These are phyloP conservation scores for Rhodeus uyekii DNA, from an alignment of 2,797 vertebrate species.

Conservation along the genomic window DNA sequence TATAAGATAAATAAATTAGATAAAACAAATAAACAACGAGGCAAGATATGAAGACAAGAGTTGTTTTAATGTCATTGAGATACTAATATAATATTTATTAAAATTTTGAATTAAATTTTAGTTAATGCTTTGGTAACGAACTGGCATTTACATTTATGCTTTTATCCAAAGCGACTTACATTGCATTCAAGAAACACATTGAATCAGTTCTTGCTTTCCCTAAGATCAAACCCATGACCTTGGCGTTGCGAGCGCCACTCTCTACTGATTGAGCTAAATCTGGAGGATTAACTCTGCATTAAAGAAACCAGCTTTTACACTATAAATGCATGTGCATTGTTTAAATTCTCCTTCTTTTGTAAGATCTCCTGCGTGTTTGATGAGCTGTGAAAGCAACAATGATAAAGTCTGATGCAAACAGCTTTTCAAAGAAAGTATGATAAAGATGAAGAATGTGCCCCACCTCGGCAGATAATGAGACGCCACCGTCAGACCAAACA, in stretches of 20 bases:
- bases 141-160: too few relatives aligned
- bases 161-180: too few relatives aligned
- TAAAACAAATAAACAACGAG: not conserved
- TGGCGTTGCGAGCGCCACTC: too few relatives aligned
- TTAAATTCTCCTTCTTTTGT: not conserved
- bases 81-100: not conserved
- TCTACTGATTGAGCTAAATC: too few relatives aligned
- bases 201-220: too few relatives aligned
- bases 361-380: not conserved
- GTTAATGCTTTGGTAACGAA: not conserved
- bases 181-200: too few relatives aligned
- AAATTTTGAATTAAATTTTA: not conserved
- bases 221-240: too few relatives aligned
- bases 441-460: constrained; percentile 29
- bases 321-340: not conserved
- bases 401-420: not conserved
- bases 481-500: not conserved
- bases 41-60: not conserved
- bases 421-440: not conserved
- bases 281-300: constrained; percentile 9
- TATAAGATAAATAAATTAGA: not conserved
- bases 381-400: not conserved
- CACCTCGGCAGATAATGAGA: not conserved
- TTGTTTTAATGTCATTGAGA: not conserved
- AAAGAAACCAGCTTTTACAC: not conserved